Percentiles rank a stretch among this genome's conserved stretches.
Evolutionary conservation across 2,888 invertebrate species (phyloP).

Genomic region (Boloria selene): DNA sequence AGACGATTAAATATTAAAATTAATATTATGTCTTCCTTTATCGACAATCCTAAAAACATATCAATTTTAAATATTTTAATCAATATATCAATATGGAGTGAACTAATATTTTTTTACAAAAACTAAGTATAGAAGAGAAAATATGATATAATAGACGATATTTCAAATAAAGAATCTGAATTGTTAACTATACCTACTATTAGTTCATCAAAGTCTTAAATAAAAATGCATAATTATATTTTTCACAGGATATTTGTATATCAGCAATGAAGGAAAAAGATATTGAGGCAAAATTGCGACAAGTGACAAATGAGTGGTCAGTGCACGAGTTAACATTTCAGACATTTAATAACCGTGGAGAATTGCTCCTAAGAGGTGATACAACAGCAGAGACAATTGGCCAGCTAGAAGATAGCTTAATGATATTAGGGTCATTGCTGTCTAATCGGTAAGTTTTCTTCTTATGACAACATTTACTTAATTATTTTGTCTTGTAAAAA

Average conservation of each 20-base stretch:
- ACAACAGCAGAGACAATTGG: slow-evolving; percentile 97
- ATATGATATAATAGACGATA: no score
- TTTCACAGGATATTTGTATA: slow-evolving; percentile 93
- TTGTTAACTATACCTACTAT: no score
- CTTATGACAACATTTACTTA: not conserved
- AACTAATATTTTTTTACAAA: no score
- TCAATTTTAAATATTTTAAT: no score
- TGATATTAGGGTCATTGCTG: slow-evolving; percentile 95
- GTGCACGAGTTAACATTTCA: slow-evolving; percentile 96
- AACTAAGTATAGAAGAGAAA: no score
- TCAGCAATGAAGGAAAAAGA: slow-evolving; percentile 99
- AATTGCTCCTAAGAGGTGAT: slow-evolving; percentile 94
- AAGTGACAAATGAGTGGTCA: slow-evolving; percentile 98
- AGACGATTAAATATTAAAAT: no score
- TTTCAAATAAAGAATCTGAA: no score
- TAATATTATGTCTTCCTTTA: no score
- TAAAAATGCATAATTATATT: not conserved
- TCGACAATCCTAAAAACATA: no score
- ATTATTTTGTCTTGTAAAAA: not conserved
- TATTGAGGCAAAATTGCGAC: slow-evolving; percentile 96
- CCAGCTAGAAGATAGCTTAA: slow-evolving; percentile 97
- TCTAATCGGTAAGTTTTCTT: slow-evolving; percentile 87
- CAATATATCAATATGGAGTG: no score
- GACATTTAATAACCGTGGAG: slow-evolving; percentile 97
- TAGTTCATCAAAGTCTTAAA: no score